These are phyloP conservation scores for Saccostrea echinata DNA, from an alignment of 1,140 invertebrate species.

Conservation along the genomic window DNA sequence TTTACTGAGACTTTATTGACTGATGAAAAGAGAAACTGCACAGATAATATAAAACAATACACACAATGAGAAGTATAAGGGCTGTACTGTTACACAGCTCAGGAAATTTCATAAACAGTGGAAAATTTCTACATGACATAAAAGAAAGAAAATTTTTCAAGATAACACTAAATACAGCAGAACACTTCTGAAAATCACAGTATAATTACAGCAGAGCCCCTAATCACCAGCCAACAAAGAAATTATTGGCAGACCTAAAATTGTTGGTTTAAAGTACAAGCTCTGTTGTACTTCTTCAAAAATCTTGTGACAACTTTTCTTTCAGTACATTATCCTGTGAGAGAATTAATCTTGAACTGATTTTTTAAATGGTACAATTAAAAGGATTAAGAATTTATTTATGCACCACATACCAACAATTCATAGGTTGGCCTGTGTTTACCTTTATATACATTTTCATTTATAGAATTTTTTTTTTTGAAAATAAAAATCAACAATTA, in stretches of 20 bases:
- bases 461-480: background rate
- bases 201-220: background rate
- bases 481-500: conserved; percentile 11
- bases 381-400: background rate
- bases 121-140: background rate
- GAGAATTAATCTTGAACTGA: background rate
- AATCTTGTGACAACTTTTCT: background rate
- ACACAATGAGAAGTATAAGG: background rate
- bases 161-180: background rate
- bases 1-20: conserved; percentile 4
- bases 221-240: conserved; percentile 27
- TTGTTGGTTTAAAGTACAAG: background rate
- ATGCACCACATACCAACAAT: background rate
- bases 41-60: background rate
- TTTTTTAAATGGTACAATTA: background rate
- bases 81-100: background rate
- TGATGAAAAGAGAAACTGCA: conserved; percentile 28
- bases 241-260: background rate
- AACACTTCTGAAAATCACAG: background rate
- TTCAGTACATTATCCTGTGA: background rate
- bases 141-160: background rate
- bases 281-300: background rate
- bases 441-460: background rate
- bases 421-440: background rate
- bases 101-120: background rate